Conservation (phyloP, 2,797 vertebrate species). For the Micromesistius poutassou region DNA sequence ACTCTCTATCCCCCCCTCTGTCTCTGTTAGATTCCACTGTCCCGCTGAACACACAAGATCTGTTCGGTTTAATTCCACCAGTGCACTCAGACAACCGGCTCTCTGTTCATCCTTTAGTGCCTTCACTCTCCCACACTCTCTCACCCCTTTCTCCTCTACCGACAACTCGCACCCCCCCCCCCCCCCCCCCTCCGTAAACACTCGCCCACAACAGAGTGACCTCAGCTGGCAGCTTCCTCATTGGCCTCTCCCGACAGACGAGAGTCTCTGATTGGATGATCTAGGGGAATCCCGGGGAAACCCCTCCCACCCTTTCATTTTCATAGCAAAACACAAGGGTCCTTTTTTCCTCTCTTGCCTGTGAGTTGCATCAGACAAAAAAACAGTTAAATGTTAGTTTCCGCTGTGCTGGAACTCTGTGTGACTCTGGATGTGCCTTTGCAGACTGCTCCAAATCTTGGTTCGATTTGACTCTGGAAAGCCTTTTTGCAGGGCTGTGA, state of each 20-base stretch:
- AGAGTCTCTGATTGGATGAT: slow-evolving; percentile 60
- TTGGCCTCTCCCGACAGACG: slow-evolving; percentile 47
- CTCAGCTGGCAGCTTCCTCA: slow-evolving; percentile 46
- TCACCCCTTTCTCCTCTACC: slow-evolving; percentile 35
- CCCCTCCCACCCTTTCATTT: slow-evolving; percentile 61
- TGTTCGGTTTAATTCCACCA: slow-evolving; percentile 47
- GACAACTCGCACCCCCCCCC: slow-evolving; percentile 8
- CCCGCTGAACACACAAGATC: slow-evolving; percentile 38
- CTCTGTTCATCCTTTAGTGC: slow-evolving; percentile 32
- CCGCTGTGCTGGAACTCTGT: slow-evolving; percentile 50
- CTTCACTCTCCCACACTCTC: slow-evolving; percentile 24
- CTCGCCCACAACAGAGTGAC: slow-evolving; percentile 50
- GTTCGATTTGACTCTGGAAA: neutral
- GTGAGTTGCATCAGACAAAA: slow-evolving; percentile 75
- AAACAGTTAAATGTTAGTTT: slow-evolving; percentile 67
- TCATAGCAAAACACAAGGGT: slow-evolving; percentile 63
- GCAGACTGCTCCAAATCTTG: slow-evolving; percentile 24
- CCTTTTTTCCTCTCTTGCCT: slow-evolving; percentile 69
- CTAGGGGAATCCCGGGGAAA: slow-evolving; percentile 57
- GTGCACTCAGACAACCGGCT: slow-evolving; percentile 42
- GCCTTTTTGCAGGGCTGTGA: neutral
- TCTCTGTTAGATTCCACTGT: slow-evolving; percentile 38
- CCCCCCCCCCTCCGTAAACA: neutral
- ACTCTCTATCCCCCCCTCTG: neutral
- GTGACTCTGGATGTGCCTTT: slow-evolving; percentile 39